phyloP scores from a whole-genome alignment of 1,140 invertebrate genomes.

The Hyposmocoma kahamanoa region DNA sequence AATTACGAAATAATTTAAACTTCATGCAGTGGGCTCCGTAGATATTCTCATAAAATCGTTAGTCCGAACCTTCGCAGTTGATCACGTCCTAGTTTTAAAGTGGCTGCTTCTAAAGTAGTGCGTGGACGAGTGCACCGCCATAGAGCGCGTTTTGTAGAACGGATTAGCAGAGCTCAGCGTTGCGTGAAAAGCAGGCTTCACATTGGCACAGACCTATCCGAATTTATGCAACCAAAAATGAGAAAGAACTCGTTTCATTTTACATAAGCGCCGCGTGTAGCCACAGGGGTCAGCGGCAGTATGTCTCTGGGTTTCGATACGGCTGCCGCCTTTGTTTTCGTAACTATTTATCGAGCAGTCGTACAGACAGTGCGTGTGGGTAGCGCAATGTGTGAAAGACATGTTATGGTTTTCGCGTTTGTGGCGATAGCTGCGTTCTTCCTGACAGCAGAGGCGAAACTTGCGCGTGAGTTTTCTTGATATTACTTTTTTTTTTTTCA shows the following conservation, averaged over 20 bases:
- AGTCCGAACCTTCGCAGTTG: too few species aligned
- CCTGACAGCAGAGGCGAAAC: conserved; percentile 29
- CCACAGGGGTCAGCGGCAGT: conserved; percentile 37
- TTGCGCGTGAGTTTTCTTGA: conserved; percentile 53
- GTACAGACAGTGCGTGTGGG: conserved; percentile 18
- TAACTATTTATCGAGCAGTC: conserved; percentile 4
- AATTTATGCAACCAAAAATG: conserved; percentile 65
- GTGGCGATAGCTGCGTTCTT: conserved; percentile 31
- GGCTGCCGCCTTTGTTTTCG: conserved; percentile 20
- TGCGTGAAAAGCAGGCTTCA: conserved; percentile 57
- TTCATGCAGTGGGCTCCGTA: too few species aligned
- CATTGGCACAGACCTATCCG: conserved; percentile 52
- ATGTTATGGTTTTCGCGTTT: conserved; percentile 36
- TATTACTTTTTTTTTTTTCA: conserved; percentile 1
- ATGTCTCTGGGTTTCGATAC: conserved; percentile 22
- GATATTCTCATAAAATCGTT: too few species aligned
- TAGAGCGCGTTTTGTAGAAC: conserved; percentile 50
- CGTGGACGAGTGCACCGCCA: too few species aligned
- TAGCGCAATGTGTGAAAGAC: conserved; percentile 42
- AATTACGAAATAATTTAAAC: too few species aligned
- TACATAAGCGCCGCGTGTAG: conserved; percentile 37
- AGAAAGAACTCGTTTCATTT: conserved; percentile 59
- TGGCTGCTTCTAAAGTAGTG: too few species aligned
- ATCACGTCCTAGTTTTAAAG: too few species aligned
- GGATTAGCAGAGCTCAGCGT: conserved; percentile 51